Base-by-base conservation (phyloP, 2,797 vertebrate species). In the Sternotherus odoratus region DNA sequence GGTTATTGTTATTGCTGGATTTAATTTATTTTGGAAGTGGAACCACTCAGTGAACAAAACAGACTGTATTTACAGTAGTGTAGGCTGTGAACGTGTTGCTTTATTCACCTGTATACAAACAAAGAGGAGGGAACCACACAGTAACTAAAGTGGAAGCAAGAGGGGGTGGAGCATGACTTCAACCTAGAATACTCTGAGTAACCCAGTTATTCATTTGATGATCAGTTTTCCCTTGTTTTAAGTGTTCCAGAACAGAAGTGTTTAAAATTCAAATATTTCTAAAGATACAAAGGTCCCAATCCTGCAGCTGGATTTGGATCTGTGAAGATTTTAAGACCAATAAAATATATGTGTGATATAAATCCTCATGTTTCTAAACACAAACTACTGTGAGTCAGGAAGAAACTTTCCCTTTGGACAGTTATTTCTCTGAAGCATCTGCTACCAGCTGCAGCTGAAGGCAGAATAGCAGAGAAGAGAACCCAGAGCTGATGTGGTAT, bases 321-420 rank as follows among this genome's bases (percentile, higher is more conserved):
- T 23, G 50, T 36, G 19, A 90, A 66, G 3, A 39, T 87, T 82
- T n/a, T 77, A 30, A 21, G 1, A 30, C 28, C 43, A 74, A 36
- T 8, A 33, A 78, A 83, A 87, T 91, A 83, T 88, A 66, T 8
- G 82, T 79, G 1, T 7, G 46, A 86, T 90, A 90, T 54, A 89
- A 77, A 77, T 72, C 72, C 92, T 94, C 72, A 78, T 16, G 13
- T 75, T 88, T 91, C 60, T 86, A 91, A 89, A 19, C 5, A 78
- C 19, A 60, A 50, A 51, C n/a, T 72, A 2, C 28, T 91, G 86
- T 83, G 50, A 92, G 79, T 83, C 2, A 12, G 49, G 63, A 86
- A 88, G 8, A 69, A 54, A 72, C 19, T n/a, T 53, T 51, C 24
- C 6, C n/a, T 23, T 60, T 86, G 23, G 33, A 16, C 9, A 83